Percentiles rank a stretch among this genome's conserved stretches.
Evolutionary conservation across 2,113 vertebrate species (phyloP).

Genomic region (Actenoides hombroni): DNA sequence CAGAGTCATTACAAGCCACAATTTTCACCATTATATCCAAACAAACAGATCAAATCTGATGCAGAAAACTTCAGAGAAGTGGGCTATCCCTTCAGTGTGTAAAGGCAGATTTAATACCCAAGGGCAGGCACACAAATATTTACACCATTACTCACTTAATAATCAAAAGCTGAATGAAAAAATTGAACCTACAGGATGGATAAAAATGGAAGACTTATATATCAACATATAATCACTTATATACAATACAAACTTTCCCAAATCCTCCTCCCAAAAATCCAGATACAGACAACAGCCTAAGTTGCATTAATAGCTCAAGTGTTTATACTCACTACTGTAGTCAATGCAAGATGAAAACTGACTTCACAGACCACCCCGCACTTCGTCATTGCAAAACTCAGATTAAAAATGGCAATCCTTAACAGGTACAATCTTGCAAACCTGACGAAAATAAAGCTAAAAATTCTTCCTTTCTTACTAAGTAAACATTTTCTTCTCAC

Average conservation of each 20-base stretch:
- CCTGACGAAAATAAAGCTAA: neutral
- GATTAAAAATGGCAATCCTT: accelerated
- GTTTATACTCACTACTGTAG: neutral
- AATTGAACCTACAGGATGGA: neutral
- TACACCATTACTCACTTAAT: neutral
- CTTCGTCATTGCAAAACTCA: neutral
- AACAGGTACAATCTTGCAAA: neutral
- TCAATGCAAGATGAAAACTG: neutral
- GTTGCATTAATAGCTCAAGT: neutral
- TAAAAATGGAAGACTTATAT: neutral
- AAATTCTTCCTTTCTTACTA: neutral
- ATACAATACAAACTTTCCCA: neutral
- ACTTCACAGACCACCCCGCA: neutral
- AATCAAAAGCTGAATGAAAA: neutral
- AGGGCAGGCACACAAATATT: neutral
- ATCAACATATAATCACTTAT: neutral
- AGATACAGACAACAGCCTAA: neutral
- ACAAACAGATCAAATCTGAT: neutral
- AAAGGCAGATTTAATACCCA: neutral
- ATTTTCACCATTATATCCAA: neutral
- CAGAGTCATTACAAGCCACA: neutral
- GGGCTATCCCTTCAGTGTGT: neutral
- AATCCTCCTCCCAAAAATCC: neutral
- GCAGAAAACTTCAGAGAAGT: neutral
- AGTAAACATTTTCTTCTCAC: neutral